A percentile compares a stretch with the other conserved stretches of the same genome.
These are phyloP conservation scores for Idaea straminata DNA, from an alignment of 2,888 invertebrate species.

Conservation along the genomic window DNA sequence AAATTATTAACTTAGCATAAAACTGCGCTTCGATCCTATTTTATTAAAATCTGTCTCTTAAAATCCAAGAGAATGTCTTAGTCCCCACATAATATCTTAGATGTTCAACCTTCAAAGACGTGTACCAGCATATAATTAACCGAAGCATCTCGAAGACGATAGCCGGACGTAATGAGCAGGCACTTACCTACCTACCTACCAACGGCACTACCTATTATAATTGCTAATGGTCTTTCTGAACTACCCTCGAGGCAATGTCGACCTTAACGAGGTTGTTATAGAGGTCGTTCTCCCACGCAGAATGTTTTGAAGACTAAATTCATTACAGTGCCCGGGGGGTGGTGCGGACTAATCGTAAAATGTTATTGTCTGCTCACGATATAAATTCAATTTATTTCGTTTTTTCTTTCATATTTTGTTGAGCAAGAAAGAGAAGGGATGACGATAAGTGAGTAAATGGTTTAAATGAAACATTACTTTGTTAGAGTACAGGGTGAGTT, in stretches of 20 bases:
- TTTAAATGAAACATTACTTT: background rate
- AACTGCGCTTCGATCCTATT: too few species aligned
- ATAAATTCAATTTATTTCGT: slow-evolving; percentile 27
- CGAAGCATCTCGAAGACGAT: slow-evolving; percentile 16
- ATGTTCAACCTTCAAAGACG: background rate
- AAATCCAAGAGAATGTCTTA: too few species aligned
- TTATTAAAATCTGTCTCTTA: too few species aligned
- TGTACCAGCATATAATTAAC: slow-evolving; percentile 2
- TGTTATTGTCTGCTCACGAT: slow-evolving; percentile 29
- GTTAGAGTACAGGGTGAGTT: background rate
- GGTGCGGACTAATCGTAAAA: slow-evolving; percentile 31
- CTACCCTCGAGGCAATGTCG: slow-evolving; percentile 11
- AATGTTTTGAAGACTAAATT: slow-evolving; percentile 11
- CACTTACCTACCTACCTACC: slow-evolving; percentile 42
- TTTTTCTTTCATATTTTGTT: slow-evolving; percentile 13
- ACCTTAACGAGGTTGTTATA: slow-evolving; percentile 13
- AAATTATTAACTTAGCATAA: too few species aligned
- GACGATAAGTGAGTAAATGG: slow-evolving; percentile 1
- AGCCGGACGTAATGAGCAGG: slow-evolving; percentile 57
- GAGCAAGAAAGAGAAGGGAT: slow-evolving; percentile 7
- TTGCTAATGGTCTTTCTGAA: slow-evolving; percentile 63
- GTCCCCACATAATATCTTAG: too few species aligned
- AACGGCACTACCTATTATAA: slow-evolving; percentile 63
- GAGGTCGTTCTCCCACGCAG: slow-evolving; percentile 11
- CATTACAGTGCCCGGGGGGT: slow-evolving; percentile 30